A percentile compares a stretch with the other conserved stretches of the same genome.
Conservation (phyloP, 2,113 vertebrate species). For the Herpetotheres cachinnans region DNA sequence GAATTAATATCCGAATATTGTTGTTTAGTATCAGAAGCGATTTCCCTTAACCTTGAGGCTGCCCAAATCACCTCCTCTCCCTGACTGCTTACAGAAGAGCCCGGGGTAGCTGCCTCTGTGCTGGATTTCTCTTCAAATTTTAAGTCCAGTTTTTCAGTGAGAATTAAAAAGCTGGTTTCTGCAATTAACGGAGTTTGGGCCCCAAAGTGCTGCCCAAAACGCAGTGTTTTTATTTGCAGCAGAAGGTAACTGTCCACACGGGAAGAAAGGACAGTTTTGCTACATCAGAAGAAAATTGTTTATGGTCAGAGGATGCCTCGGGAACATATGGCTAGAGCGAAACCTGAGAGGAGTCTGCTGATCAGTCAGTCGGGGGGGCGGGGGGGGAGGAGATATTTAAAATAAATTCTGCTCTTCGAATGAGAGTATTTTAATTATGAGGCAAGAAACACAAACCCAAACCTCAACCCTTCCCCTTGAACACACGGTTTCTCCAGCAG, state of each 20-base stretch:
- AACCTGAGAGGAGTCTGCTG: not conserved
- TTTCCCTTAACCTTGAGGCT: not conserved
- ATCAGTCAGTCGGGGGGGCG: too few relatives aligned
- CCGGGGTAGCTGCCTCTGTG: not conserved
- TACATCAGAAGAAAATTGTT: not conserved
- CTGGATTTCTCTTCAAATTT: not conserved
- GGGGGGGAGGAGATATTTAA: too few relatives aligned
- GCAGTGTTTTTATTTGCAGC: not conserved
- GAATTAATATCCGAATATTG: not conserved
- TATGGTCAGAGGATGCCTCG: not conserved
- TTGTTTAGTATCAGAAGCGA: not conserved
- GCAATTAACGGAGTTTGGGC: not conserved
- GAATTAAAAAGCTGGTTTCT: not conserved
- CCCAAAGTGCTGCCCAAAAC: not conserved
- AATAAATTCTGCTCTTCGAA: not conserved
- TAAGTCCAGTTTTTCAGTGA: not conserved
- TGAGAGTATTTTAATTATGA: not conserved
- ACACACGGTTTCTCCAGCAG: not conserved
- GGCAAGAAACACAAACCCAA: not conserved
- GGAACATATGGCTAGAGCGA: not conserved
- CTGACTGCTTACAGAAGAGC: not conserved
- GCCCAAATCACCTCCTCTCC: not conserved
- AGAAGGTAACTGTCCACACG: rapidly evolving
- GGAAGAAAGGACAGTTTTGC: not conserved
- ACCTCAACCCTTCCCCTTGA: not conserved